phyloP scores from a whole-genome alignment of 2,888 invertebrate genomes.

The Octonoba sinensis region DNA sequence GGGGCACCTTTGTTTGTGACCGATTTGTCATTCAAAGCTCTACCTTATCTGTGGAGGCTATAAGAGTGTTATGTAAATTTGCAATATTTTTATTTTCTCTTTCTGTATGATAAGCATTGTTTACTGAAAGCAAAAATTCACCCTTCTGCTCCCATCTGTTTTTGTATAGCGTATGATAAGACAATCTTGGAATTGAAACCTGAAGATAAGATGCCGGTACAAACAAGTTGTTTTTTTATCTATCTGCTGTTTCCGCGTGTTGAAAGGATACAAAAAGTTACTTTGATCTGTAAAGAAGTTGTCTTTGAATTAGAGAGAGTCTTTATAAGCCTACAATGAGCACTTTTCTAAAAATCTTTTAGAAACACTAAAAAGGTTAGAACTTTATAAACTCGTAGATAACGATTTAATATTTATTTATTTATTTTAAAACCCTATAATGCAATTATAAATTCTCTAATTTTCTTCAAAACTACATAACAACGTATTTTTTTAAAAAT shows the following conservation, averaged over 20 bases:
- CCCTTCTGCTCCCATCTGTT: constrained; percentile 56
- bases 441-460: no score
- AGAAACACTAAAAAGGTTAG: no score
- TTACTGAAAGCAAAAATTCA: constrained; percentile 58
- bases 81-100: constrained; percentile 58
- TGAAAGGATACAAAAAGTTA: constrained; percentile 36
- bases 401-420: no score
- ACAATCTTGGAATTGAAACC: constrained; percentile 42
- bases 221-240: constrained; percentile 47
- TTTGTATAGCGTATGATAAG: constrained; percentile 35
- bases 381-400: no score
- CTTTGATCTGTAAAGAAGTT: background rate
- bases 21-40: constrained; percentile 12
- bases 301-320: no score
- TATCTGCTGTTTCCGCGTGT: constrained; percentile 39
- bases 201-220: constrained; percentile 35
- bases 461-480: no score
- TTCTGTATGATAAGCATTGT: constrained; percentile 47
- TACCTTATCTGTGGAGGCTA: constrained; percentile 27
- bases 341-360: no score
- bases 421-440: no score
- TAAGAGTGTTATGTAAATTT: constrained; percentile 55
- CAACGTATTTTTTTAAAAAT: no score
- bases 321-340: no score
- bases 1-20: no score